Base-by-base conservation (phyloP, 2,113 vertebrate species). In the Bombycilla garrulus region DNA sequence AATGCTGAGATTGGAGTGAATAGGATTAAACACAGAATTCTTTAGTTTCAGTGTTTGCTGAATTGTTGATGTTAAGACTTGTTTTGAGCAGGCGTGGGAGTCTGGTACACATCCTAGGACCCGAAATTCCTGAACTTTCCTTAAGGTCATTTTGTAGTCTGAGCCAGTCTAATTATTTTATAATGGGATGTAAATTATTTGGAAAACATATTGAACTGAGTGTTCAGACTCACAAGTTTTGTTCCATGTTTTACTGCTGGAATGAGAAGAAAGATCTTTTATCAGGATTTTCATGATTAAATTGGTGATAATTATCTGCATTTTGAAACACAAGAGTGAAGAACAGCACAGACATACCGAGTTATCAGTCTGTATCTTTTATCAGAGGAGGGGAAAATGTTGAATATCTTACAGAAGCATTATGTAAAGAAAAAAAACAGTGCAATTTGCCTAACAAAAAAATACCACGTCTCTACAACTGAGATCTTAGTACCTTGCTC, bases 101-200 rank as follows among this genome's bases (percentile, higher is more conserved):
- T 90, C 89, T 94, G 79, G 29, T 81, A 10, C 65, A 16, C 45
- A 47, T 79, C 61, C 50, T 65, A 93, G 58, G 84, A 94, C 81
- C 70, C 45, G 25, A 80, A 69, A 95, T 92, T 92, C 81, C 81
- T 95, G 84, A 96, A 92, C 92, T 95, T 95, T 86, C 50, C 45
- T 92, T 86, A 88, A 95, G 86, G 95, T 92, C 44, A 88, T 93
- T 91, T 65, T 60, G 58, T 84, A 76, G 70, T 53, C 78, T 96
- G 89, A 95, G 86, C 95, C 90, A 94, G 73, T 89, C 92, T 87
- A 78, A 87, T 96, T 96, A 96, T 95, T 95, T 78, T 66, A 22
- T 95, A 95, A 91, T 93, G 84, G 69, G 61, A 84, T 93, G 89
- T 92, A 92, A 95, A 96, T 95, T 92, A 81, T 77, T 91, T 89